Conservation (phyloP, 2,888 invertebrate genomes). For the Nephrotoma flavescens region DNA sequence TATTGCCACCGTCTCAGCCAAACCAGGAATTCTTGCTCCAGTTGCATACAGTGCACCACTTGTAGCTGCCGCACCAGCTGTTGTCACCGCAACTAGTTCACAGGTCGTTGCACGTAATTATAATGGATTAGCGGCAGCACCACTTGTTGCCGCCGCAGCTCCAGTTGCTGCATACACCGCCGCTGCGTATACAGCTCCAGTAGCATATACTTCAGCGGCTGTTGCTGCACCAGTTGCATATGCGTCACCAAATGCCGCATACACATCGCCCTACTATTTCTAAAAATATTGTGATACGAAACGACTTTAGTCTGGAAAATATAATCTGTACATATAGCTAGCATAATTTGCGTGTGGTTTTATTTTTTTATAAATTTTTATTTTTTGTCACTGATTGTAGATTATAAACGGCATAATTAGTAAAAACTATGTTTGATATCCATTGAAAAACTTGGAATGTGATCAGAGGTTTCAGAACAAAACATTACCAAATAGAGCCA, state of each 20-base stretch:
- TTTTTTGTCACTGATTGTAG: no score
- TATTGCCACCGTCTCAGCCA: constrained; percentile 17
- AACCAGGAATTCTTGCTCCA: constrained; percentile 23
- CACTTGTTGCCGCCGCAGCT: constrained; percentile 36
- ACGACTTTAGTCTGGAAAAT: neutral
- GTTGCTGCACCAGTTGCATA: constrained; percentile 7
- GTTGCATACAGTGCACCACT: constrained; percentile 34
- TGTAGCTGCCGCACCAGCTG: constrained; percentile 15
- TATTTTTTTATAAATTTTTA: neutral
- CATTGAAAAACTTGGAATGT: no score
- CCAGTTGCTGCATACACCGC: constrained; percentile 30
- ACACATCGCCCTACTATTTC: constrained; percentile 16
- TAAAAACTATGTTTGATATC: no score
- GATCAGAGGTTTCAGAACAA: no score
- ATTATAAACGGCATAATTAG: no score
- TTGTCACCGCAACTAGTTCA: constrained; percentile 48
- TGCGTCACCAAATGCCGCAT: constrained; percentile 13
- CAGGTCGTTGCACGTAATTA: constrained; percentile 47
- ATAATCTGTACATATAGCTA: neutral
- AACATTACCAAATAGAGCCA: no score
- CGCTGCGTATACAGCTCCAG: constrained; percentile 22
- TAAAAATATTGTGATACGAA: neutral
- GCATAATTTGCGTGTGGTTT: neutral
- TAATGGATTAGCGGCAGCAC: constrained; percentile 40
- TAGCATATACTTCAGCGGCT: constrained; percentile 19